phyloP scores from a whole-genome alignment of 1,140 invertebrate genomes.

The Drosophila serrata region DNA sequence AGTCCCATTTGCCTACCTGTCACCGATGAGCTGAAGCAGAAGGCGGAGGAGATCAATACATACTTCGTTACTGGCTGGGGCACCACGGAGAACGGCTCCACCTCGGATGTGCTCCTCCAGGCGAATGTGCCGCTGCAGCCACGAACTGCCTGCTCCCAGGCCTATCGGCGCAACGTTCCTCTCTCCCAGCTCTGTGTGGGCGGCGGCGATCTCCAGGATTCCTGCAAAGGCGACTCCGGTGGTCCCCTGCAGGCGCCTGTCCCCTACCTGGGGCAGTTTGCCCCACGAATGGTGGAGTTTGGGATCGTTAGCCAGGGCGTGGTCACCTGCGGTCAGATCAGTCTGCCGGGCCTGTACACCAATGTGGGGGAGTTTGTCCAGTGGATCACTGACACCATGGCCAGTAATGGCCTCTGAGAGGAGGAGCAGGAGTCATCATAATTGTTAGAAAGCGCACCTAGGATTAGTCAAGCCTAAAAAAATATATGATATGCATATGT shows the following conservation, averaged over 20 bases:
- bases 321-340: conserved; percentile 82
- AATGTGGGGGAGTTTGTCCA: conserved; percentile 81
- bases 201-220: conserved; percentile 85
- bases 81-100: conserved; percentile 68
- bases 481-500: conserved; percentile 20
- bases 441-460: conserved; percentile 13
- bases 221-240: conserved; percentile 87
- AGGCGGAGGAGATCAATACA: conserved; percentile 61
- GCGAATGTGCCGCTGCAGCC: conserved; percentile 59
- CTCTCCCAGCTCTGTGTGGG: conserved; percentile 66
- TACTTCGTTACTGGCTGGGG: conserved; percentile 87
- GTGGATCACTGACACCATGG: conserved; percentile 86
- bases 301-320: conserved; percentile 87
- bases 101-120: conserved; percentile 70
- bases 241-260: conserved; percentile 79
- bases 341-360: conserved; percentile 85
- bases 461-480: conserved; percentile 9
- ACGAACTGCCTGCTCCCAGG: conserved; percentile 40
- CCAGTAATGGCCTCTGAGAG: conserved; percentile 50
- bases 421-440: background rate
- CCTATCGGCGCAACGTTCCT: conserved; percentile 50
- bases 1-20: conserved; percentile 91
- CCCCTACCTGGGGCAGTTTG: conserved; percentile 48
- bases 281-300: conserved; percentile 71
- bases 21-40: conserved; percentile 77